A percentile compares a stretch with the other conserved stretches of the same genome.
These are phyloP conservation scores for Thamnaconus septentrionalis DNA, from an alignment of 2,113 vertebrate genomes.

Conservation along the genomic window DNA sequence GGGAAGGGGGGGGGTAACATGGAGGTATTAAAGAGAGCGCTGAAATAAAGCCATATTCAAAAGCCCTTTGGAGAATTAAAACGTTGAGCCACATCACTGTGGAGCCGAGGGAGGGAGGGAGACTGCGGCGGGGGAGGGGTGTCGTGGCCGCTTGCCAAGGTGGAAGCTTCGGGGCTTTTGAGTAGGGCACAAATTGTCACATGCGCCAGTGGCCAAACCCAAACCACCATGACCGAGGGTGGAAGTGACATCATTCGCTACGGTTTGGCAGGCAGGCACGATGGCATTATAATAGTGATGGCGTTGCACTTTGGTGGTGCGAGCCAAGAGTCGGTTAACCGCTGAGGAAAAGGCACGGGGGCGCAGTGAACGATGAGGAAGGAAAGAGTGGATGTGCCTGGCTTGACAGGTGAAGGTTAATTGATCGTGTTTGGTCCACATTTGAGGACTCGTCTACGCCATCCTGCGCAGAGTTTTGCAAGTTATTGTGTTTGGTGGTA, in stretches of 20 bases:
- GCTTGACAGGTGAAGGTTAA: conserved; percentile 49
- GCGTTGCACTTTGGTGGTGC: conserved; percentile 38
- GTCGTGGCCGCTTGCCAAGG: conserved; percentile 53
- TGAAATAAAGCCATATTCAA: conserved; percentile 33
- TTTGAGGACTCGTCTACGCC: background rate
- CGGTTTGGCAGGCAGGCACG: conserved; percentile 69
- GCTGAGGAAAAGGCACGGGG: conserved; percentile 49
- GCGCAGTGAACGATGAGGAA: conserved; percentile 45
- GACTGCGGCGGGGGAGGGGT: conserved; percentile 32
- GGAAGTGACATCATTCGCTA: conserved; percentile 81
- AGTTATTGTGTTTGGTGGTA: no score
- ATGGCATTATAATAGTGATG: conserved; percentile 74
- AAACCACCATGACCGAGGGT: conserved; percentile 76
- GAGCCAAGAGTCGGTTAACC: conserved; percentile 68
- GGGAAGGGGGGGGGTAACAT: conserved; percentile 16
- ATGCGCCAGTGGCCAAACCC: conserved; percentile 67
- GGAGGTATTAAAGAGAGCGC: conserved; percentile 29
- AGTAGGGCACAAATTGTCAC: conserved; percentile 74
- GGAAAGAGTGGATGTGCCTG: conserved; percentile 32
- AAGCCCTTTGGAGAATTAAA: conserved; percentile 35
- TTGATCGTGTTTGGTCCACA: conserved; percentile 8
- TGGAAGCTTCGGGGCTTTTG: conserved; percentile 65
- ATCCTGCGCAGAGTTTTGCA: no score
- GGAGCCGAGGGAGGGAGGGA: conserved; percentile 35
- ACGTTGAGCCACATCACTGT: conserved; percentile 35